Evolutionary conservation across 2,113 vertebrate species (phyloP).

Genomic region (Zosterops pallidus): DNA sequence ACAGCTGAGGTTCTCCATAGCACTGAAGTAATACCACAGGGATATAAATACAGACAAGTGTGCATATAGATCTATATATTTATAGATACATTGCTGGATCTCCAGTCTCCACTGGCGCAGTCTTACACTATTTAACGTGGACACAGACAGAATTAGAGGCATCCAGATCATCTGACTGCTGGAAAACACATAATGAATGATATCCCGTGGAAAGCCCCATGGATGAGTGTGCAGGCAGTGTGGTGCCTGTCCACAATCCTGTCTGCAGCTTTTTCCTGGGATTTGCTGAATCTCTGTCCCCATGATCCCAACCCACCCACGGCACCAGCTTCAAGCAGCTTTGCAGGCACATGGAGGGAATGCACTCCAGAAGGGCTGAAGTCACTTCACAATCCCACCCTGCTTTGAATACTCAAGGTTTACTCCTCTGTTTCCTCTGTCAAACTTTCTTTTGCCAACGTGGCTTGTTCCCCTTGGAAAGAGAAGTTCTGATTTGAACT

Average conservation of each 20-base stretch:
- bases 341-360: neutral
- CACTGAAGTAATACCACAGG: neutral
- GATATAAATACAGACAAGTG: neutral
- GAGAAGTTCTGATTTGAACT: neutral
- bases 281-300: neutral
- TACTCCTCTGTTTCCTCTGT: neutral
- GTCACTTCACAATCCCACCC: neutral
- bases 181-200: neutral
- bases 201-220: fast-evolving
- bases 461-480: neutral
- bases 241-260: fast-evolving
- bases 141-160: neutral
- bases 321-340: neutral
- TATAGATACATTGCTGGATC: fast-evolving
- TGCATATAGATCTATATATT: fast-evolving
- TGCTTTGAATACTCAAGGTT: neutral
- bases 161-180: neutral
- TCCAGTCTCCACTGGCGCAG: neutral
- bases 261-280: fast-evolving
- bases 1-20: neutral
- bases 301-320: neutral
- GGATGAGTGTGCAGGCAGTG: fast-evolving
- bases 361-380: neutral
- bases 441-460: neutral
- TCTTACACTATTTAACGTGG: neutral